These are phyloP conservation scores for Conus canariensis DNA, from an alignment of 2,888 invertebrate species.

Conservation along the genomic window DNA sequence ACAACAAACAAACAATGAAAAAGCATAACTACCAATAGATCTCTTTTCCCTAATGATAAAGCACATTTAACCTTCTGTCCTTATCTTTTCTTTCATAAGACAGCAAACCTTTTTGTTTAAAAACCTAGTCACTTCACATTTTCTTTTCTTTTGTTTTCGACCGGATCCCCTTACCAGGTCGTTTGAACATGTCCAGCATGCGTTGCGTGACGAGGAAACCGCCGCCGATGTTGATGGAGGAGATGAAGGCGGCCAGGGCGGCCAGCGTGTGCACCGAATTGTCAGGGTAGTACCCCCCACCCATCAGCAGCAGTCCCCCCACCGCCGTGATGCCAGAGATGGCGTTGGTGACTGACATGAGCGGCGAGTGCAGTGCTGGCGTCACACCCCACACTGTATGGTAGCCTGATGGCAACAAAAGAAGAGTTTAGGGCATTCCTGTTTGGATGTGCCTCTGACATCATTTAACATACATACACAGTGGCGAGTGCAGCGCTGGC, in stretches of 20 bases:
- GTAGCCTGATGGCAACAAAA: conserved; percentile 82
- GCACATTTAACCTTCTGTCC: too few relatives aligned
- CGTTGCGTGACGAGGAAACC: conserved; percentile 93
- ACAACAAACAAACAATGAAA: too few relatives aligned
- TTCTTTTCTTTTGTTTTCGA: neutral
- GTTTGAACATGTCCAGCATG: conserved; percentile 95
- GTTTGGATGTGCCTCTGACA: conserved; percentile 77
- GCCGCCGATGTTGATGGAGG: conserved; percentile 93
- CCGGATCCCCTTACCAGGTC: conserved; percentile 75
- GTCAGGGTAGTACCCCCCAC: conserved; percentile 87
- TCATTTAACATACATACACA: too few relatives aligned
- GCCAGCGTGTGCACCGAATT: conserved; percentile 87
- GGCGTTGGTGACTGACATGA: conserved; percentile 96
- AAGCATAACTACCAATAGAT: too few relatives aligned
- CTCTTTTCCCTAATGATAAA: too few relatives aligned
- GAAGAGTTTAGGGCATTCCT: too few relatives aligned
- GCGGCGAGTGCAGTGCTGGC: conserved; percentile 92
- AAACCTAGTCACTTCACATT: too few relatives aligned
- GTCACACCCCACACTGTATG: conserved; percentile 96
- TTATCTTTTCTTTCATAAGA: too few relatives aligned
- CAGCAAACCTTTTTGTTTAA: too few relatives aligned
- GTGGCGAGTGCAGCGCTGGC: too few relatives aligned
- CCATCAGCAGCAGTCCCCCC: conserved; percentile 93
- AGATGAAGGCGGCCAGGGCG: conserved; percentile 90
- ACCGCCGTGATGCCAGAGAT: conserved; percentile 94